These are phyloP conservation scores for Endomychus coccineus DNA, from an alignment of 2,888 invertebrate genomes.

Conservation along the genomic window DNA sequence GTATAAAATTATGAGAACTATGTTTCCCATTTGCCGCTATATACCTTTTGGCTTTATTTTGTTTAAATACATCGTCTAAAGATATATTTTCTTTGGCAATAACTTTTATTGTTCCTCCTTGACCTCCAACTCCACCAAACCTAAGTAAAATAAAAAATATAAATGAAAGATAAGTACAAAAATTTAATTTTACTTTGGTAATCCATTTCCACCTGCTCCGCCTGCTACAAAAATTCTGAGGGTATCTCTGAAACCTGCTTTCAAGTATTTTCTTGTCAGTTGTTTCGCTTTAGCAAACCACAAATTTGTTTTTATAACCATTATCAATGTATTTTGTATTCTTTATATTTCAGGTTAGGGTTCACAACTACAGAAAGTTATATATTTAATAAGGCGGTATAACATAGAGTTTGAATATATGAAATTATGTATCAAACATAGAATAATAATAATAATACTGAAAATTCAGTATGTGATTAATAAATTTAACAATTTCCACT, in stretches of 20 bases:
- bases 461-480: no score
- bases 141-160: constrained; percentile 46
- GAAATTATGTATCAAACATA: no score
- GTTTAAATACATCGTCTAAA: constrained; percentile 48
- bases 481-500: no score
- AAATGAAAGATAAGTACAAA: constrained; percentile 7
- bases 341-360: not conserved
- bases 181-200: constrained; percentile 46
- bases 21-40: constrained; percentile 65
- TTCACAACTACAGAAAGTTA: no score
- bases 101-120: constrained; percentile 79
- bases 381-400: no score
- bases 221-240: constrained; percentile 72
- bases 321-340: constrained; percentile 13
- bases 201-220: constrained; percentile 74
- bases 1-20: constrained; percentile 64
- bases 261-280: constrained; percentile 47
- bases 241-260: constrained; percentile 65
- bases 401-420: no score
- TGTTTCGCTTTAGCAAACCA: constrained; percentile 45
- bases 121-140: constrained; percentile 85
- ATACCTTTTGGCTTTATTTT: constrained; percentile 53
- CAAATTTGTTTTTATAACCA: constrained; percentile 24
- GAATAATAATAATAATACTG: no score
- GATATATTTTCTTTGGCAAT: constrained; percentile 56